phyloP scores from a whole-genome alignment of 2,888 invertebrate species.

The Apoda limacodes region DNA sequence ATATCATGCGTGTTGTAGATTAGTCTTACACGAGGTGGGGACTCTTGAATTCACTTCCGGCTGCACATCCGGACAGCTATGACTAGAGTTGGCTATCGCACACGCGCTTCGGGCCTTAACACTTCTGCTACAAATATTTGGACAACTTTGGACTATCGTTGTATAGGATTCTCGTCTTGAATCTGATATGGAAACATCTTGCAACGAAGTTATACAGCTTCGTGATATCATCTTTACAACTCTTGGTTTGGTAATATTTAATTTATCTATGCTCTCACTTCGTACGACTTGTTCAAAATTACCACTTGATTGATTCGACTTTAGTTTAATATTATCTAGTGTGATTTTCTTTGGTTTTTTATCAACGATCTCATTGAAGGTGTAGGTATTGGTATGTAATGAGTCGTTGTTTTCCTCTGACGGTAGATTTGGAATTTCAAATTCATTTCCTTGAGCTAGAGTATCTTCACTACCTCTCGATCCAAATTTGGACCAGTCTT shows the following conservation, averaged over 20 bases:
- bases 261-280: constrained; percentile 34
- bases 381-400: constrained; percentile 27
- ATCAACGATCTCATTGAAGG: constrained; percentile 64
- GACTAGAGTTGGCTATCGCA: constrained; percentile 14
- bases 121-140: constrained; percentile 32
- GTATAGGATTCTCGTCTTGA: constrained; percentile 22
- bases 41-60: constrained; percentile 6
- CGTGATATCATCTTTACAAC: constrained; percentile 26
- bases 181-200: constrained; percentile 18
- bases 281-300: constrained; percentile 29
- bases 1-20: constrained; percentile 51
- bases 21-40: constrained; percentile 41
- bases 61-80: constrained; percentile 24
- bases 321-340: constrained; percentile 49
- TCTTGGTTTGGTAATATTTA: constrained; percentile 25
- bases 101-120: constrained; percentile 27
- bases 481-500: constrained; percentile 62
- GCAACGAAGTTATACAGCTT: constrained; percentile 20
- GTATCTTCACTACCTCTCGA: constrained; percentile 60
- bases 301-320: constrained; percentile 38
- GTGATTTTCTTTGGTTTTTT: constrained; percentile 61
- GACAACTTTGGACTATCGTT: constrained; percentile 34
- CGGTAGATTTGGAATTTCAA: constrained; percentile 54
- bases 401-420: constrained; percentile 46
- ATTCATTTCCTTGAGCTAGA: constrained; percentile 56